A percentile compares a stretch with the other conserved stretches of the same genome.
Conservation (phyloP, 2,113 vertebrate species). For the western clawed frog (Xenopus tropicalis) region DNA sequence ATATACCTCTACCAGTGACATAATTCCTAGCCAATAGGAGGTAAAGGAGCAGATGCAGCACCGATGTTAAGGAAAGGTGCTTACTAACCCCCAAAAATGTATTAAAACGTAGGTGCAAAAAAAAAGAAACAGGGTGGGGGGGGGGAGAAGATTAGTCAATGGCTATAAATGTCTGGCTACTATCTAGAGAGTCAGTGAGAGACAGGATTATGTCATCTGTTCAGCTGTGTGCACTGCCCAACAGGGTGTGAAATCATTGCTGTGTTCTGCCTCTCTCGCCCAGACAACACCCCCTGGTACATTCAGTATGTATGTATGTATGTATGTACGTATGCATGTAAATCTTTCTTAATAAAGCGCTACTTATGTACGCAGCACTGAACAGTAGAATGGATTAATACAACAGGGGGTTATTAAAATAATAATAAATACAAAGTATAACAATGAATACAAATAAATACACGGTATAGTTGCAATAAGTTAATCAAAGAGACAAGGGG, state of each 20-base stretch:
- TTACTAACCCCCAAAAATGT: conserved; percentile 8
- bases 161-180: no score
- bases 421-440: no score
- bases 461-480: no score
- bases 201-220: background rate
- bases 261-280: background rate
- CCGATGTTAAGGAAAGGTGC: conserved; percentile 45
- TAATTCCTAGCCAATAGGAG: conserved; percentile 89
- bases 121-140: background rate
- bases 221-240: background rate
- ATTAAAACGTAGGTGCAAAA: background rate
- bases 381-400: no score
- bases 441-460: no score
- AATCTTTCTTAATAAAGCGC: no score
- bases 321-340: no score
- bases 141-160: background rate
- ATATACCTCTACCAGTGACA: conserved; percentile 83
- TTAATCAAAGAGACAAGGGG: no score
- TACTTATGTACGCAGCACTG: no score
- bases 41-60: conserved; percentile 71
- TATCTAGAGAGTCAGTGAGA: background rate
- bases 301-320: no score
- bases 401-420: no score
- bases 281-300: background rate
- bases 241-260: background rate